Conservation (phyloP, 1,140 invertebrate genomes). For the Drosophila nannoptera region DNA sequence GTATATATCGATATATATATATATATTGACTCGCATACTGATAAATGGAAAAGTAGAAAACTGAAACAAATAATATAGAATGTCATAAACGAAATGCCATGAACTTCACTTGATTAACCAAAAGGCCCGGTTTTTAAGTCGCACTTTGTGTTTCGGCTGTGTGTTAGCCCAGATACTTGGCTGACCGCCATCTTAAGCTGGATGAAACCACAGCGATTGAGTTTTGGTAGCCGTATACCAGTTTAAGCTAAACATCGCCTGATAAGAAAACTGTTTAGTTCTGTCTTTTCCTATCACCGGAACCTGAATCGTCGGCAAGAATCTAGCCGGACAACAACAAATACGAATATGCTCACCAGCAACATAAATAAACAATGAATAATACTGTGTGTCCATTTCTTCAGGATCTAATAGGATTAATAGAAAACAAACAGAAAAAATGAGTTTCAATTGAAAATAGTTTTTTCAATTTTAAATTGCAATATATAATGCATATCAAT, state of each 20-base stretch:
- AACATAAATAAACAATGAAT: conserved; percentile 8
- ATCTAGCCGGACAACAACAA: not conserved
- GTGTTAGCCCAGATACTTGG: conserved; percentile 4
- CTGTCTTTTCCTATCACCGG: conserved; percentile 39
- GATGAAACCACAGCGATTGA: conserved; percentile 61
- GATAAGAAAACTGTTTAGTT: conserved; percentile 49
- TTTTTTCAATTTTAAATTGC: no score
- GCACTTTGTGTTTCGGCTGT: not conserved
- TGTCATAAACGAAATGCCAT: conserved; percentile 36
- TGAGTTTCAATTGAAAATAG: no score
- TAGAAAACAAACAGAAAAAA: no score
- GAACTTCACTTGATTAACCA: conserved; percentile 46
- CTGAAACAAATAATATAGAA: not conserved
- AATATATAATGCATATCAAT: no score
- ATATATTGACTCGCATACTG: no score
- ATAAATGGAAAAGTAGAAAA: not conserved
- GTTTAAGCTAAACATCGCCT: conserved; percentile 61
- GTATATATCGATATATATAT: not conserved
- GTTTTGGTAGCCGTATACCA: conserved; percentile 64
- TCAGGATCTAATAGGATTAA: no score
- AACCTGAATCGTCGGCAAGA: conserved; percentile 26
- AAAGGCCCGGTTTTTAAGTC: not conserved
- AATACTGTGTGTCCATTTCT: not conserved
- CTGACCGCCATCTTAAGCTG: conserved; percentile 27
- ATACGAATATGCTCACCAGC: conserved; percentile 3